Percentiles rank a stretch among this genome's conserved stretches.
Evolutionary conservation across 64 coral and sea anemone genomes (phyloP).

Genomic region (Pocillopora verrucosa): DNA sequence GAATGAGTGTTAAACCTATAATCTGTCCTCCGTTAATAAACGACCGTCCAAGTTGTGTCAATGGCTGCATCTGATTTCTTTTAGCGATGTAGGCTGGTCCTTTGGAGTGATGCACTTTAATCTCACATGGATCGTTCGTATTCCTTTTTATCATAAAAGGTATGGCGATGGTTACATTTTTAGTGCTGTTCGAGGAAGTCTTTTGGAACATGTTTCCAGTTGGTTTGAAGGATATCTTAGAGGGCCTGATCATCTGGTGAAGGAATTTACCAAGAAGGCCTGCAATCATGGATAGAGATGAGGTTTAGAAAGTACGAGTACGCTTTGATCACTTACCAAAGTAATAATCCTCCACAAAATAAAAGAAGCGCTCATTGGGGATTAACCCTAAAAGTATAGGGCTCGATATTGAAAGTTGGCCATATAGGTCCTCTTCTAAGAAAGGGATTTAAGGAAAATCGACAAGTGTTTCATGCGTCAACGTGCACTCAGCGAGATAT

Average conservation of each 20-base stretch:
- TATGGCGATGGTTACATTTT: conserved; percentile 34
- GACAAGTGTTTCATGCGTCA: no score
- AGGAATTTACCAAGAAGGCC: neutral
- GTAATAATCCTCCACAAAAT: neutral
- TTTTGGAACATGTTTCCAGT: conserved; percentile 4
- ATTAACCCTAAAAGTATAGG: no score
- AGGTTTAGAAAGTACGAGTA: neutral
- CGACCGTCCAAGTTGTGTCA: conserved; percentile 70
- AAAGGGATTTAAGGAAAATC: no score
- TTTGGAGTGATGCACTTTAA: conserved; percentile 52
- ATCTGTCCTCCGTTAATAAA: conserved; percentile 88
- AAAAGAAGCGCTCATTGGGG: neutral
- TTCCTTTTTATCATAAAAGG: conserved; percentile 58
- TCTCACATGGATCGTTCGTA: conserved; percentile 19
- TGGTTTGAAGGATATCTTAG: conserved; percentile 11
- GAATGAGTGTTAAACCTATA: conserved; percentile 80
- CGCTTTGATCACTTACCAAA: no score
- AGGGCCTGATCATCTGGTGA: neutral
- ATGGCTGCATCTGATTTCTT: conserved; percentile 62
- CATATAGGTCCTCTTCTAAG: no score
- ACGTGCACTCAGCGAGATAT: no score
- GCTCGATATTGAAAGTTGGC: no score
- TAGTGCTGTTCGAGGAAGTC: conserved; percentile 7
- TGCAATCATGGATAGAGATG: neutral
- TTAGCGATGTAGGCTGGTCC: conserved; percentile 80